Evolutionary conservation across 2,797 vertebrate species (phyloP).

Genomic region (Enteromius argenteus): DNA sequence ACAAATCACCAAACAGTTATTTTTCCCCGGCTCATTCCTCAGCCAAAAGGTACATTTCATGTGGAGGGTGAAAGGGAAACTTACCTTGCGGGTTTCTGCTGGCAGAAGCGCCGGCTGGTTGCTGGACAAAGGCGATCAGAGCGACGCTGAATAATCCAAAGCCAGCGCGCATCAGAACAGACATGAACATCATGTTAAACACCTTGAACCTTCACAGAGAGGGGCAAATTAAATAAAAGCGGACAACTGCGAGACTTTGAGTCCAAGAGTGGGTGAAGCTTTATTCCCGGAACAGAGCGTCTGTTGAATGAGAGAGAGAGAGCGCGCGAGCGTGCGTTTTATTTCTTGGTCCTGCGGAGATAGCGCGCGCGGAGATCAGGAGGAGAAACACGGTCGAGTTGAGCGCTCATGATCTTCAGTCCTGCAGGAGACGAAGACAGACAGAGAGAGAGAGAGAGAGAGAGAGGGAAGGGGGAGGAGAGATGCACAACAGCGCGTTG

Average conservation of each 20-base stretch:
- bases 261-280: slow-evolving; percentile 65
- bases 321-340: slow-evolving; percentile 55
- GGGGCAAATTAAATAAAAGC: not conserved
- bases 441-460: slow-evolving; percentile 52
- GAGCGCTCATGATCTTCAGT: slow-evolving; percentile 37
- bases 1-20: slow-evolving; percentile 12
- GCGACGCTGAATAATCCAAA: slow-evolving; percentile 87
- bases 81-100: slow-evolving; percentile 93
- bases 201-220: slow-evolving; percentile 16
- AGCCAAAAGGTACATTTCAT: not conserved
- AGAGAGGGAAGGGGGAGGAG: slow-evolving; percentile 84
- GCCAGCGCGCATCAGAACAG: slow-evolving; percentile 84
- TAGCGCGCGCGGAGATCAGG: slow-evolving; percentile 35
- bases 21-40: not conserved
- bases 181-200: slow-evolving; percentile 70
- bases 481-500: slow-evolving; percentile 80
- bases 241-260: not conserved
- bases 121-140: slow-evolving; percentile 88
- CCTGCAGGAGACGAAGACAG: slow-evolving; percentile 70
- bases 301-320: slow-evolving; percentile 59
- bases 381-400: slow-evolving; percentile 39
- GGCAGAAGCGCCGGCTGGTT: slow-evolving; percentile 83
- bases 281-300: slow-evolving; percentile 49
- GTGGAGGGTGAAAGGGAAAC: slow-evolving; percentile 57
- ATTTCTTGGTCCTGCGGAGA: slow-evolving; percentile 33